phyloP scores from a whole-genome alignment of 2,888 invertebrate genomes.

The Thereva nobilitata region DNA sequence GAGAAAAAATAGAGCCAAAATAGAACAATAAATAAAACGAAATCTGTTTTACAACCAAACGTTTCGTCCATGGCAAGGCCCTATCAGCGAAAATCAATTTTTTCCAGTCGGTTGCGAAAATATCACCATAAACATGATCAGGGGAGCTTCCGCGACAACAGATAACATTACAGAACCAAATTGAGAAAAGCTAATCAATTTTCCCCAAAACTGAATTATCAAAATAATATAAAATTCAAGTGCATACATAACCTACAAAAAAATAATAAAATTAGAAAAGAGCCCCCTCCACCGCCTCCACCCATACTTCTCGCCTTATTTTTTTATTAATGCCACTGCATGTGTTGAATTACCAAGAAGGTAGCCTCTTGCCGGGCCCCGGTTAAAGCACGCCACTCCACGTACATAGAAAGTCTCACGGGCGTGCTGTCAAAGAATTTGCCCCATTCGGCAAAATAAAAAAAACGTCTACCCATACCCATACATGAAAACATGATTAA shows the following conservation, averaged over 20 bases:
- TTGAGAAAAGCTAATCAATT: too few relatives aligned
- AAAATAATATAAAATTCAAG: not conserved
- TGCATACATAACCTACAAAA: conserved; percentile 2
- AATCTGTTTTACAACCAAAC: not conserved
- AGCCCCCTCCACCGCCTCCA: not conserved
- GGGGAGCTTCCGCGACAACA: too few relatives aligned
- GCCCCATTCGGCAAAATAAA: conserved; percentile 19
- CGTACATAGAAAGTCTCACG: conserved; percentile 29
- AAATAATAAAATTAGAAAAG: not conserved
- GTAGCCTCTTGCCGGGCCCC: conserved; percentile 23
- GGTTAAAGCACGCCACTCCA: conserved; percentile 23
- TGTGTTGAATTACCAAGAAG: conserved; percentile 30
- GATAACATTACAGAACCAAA: too few relatives aligned
- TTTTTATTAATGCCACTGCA: conserved; percentile 31
- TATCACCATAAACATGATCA: too few relatives aligned
- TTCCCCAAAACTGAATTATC: too few relatives aligned
- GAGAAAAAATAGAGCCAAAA: not conserved
- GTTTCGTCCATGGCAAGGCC: too few relatives aligned
- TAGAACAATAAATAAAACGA: conserved; percentile 6
- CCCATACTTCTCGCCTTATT: not conserved
- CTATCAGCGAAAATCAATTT: too few relatives aligned
- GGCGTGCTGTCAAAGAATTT: conserved; percentile 26
- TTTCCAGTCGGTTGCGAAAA: too few relatives aligned
- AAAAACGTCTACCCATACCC: not conserved
- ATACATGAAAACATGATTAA: not conserved